phyloP scores from a whole-genome alignment of 2,113 vertebrate species.

The Scopus umbretta region DNA sequence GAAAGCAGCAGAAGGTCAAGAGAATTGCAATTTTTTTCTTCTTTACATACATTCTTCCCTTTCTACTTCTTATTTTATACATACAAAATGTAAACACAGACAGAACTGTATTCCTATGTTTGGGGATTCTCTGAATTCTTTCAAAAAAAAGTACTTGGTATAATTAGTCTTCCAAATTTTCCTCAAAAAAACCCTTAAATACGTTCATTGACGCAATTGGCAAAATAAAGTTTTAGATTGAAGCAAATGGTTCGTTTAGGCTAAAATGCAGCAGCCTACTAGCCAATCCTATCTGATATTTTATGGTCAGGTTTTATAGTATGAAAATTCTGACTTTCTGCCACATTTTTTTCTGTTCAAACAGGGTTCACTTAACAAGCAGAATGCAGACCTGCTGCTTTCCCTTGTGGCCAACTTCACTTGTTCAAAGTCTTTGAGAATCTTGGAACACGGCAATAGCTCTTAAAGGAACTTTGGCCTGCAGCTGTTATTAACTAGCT shows the following conservation, averaged over 20 bases:
- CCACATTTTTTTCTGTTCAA: slow-evolving; percentile 33
- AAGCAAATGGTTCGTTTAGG: background rate
- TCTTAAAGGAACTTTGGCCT: slow-evolving; percentile 53
- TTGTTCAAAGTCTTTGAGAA: slow-evolving; percentile 62
- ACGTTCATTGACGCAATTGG: background rate
- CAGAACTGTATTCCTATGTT: background rate
- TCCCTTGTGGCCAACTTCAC: slow-evolving; percentile 51
- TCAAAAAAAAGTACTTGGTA: background rate
- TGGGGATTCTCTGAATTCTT: background rate
- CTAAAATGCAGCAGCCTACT: background rate
- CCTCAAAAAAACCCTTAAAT: background rate
- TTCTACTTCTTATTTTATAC: background rate
- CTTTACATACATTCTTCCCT: background rate
- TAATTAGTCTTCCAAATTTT: background rate
- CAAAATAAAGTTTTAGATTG: background rate
- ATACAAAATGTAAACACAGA: background rate
- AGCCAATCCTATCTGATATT: slow-evolving; percentile 8
- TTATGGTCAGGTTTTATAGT: slow-evolving; percentile 6
- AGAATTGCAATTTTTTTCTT: background rate
- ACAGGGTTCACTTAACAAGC: slow-evolving; percentile 51
- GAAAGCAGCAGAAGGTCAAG: background rate
- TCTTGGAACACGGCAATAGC: slow-evolving; percentile 20
- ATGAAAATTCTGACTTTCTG: slow-evolving; percentile 30
- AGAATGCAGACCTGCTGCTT: slow-evolving; percentile 44
- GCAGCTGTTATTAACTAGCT: slow-evolving; percentile 67